Evolutionary conservation across 2,797 vertebrate species (phyloP), one percentile per base, ranked within the genome.

Genomic region (Ceryle rudis): DNA sequence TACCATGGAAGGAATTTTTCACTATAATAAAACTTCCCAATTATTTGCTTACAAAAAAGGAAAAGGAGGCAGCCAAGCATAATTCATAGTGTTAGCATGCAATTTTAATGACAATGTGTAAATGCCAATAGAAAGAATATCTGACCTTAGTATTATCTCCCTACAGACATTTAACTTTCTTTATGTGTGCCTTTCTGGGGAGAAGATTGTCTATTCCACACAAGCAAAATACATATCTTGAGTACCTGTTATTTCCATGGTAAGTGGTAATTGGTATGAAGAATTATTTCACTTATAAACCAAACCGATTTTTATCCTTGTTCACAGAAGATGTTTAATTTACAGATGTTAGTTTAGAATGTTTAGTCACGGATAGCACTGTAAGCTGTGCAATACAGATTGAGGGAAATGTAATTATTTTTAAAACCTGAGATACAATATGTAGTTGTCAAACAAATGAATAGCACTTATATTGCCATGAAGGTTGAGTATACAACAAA

Each of bases 251-350:
- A 64, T 96, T 96, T 70, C 95, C 66, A 60, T 96, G 92, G 84
- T 81, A 97, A 97, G 92, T 65, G 26, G n/a, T 73, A 90, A 92
- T 72, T 95, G 79, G 33, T 81, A 85, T 95, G 95, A 97, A 95
- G 51, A 70, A 69, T 95, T 80, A 85, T 87, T 96, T 96, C 67
- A 85, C 66, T 95, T 96, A 37, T 41, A 84, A 97, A 94, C 26
- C 31, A 74, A 96, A 82, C 52, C 47, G 61, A 89, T 83, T 92
- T 97, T 92, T 86, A 62, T 90, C 35, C n/a, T 57, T 47, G 15
- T 78, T 71, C 87, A 65, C 46, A 87, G 66, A 61, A 66, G 25
- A 42, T 66, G 31, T 80, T 95, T 95, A 92, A 55, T 95, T 96
- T 88, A 88, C 22, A 83, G 51, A 67, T 89, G 65, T 94, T 87